Percentiles rank a stretch among this genome's conserved stretches.
phyloP scores from a whole-genome alignment of 92 coral and sea anemone species.

The Palythoa grandiflora region DNA sequence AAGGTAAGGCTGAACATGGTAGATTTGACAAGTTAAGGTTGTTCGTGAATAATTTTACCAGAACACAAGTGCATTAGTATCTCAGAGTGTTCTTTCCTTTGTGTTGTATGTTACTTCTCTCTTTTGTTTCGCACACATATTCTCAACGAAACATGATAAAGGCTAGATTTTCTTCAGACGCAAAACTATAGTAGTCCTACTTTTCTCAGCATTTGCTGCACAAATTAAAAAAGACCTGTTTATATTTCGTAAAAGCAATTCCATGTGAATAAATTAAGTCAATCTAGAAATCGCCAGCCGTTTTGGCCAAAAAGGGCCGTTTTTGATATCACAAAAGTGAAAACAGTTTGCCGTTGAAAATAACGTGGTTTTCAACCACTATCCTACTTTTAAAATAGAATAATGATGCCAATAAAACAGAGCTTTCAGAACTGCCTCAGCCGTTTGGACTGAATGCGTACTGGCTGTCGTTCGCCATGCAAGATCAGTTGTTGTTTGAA shows the following conservation, averaged over 20 bases:
- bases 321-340: neutral
- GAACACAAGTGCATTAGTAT: neutral
- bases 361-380: neutral
- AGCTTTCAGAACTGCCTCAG: neutral
- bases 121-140: neutral
- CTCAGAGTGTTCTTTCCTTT: neutral
- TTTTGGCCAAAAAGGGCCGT: neutral
- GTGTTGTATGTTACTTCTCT: neutral
- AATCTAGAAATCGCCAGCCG: neutral
- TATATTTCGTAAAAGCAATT: neutral
- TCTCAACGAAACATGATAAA: constrained; percentile 16
- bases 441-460: neutral
- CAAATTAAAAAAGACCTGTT: constrained; percentile 1
- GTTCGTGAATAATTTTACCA: constrained; percentile 4
- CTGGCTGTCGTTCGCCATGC: neutral
- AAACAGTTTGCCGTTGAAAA: neutral
- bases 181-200: neutral
- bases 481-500: neutral
- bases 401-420: neutral
- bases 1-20: constrained; percentile 18
- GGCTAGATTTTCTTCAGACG: neutral
- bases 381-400: neutral
- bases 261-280: neutral
- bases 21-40: neutral
- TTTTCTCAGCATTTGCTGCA: neutral